These are phyloP conservation scores for Leucophenga maculata DNA, from an alignment of 2,888 invertebrate genomes.

Conservation along the genomic window DNA sequence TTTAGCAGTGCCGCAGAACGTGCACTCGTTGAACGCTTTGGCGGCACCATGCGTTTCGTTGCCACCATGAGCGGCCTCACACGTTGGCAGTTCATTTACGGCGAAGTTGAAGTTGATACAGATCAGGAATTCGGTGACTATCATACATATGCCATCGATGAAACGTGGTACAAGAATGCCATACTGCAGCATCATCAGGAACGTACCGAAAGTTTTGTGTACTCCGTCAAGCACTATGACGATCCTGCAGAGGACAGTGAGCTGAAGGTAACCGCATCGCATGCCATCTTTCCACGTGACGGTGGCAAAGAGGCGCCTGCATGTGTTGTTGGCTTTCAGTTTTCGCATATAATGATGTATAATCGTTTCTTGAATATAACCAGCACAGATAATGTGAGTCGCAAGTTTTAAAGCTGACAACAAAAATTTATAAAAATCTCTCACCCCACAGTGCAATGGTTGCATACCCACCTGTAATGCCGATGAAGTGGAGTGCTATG, in stretches of 20 bases:
- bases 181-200: constrained; percentile 87
- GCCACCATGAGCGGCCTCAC: constrained; percentile 92
- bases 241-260: constrained; percentile 73
- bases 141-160: constrained; percentile 85
- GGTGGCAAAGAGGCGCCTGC: constrained; percentile 85
- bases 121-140: constrained; percentile 82
- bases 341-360: constrained; percentile 81
- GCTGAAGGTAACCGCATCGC: constrained; percentile 83
- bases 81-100: constrained; percentile 85
- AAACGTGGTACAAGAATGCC: constrained; percentile 92
- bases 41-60: constrained; percentile 85
- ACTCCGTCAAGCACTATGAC: constrained; percentile 80
- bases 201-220: constrained; percentile 81
- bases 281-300: constrained; percentile 87
- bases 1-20: constrained; percentile 74
- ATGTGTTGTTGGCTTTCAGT: constrained; percentile 91
- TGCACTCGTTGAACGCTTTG: constrained; percentile 78
- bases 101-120: constrained; percentile 74
- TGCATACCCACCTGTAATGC: constrained; percentile 76
- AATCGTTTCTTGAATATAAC: constrained; percentile 82
- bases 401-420: not conserved
- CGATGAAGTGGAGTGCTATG: constrained; percentile 83
- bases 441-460: constrained; percentile 71
- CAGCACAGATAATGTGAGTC: constrained; percentile 73
- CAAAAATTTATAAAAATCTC: constrained; percentile 13